Evolutionary conservation across 2,797 vertebrate species (phyloP).

Genomic region (Hapalemur alaotrensis): DNA sequence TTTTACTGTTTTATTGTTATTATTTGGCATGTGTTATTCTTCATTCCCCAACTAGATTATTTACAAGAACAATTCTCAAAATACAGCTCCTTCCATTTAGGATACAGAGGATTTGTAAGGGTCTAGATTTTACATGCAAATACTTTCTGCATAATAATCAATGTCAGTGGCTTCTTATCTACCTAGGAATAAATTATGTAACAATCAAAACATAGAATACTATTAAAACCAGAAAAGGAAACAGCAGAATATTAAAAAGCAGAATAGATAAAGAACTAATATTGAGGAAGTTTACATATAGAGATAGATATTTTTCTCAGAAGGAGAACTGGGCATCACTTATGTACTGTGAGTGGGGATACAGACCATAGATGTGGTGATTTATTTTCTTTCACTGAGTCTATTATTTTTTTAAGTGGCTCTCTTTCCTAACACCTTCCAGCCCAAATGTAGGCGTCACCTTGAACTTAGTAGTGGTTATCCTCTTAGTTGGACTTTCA

Average conservation of each 20-base stretch:
- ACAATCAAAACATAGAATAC: neutral
- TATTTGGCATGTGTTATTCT: neutral
- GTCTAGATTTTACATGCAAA: neutral
- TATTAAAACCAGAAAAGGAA: neutral
- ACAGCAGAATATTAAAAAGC: neutral
- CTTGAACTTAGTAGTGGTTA: neutral
- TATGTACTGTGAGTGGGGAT: neutral
- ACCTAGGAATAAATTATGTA: neutral
- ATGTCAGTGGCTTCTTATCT: neutral
- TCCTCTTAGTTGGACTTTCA: neutral
- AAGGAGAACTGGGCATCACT: neutral
- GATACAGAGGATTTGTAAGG: neutral
- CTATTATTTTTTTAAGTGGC: neutral
- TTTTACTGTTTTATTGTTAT: neutral
- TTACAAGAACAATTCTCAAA: neutral
- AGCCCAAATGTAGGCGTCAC: too few species aligned
- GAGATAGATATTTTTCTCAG: neutral
- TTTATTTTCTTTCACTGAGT: neutral
- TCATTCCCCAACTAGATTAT: neutral
- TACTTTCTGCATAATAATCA: neutral
- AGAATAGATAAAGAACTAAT: neutral
- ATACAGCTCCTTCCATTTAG: neutral
- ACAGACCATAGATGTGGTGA: neutral
- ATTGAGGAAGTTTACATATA: neutral
- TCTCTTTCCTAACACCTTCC: neutral